Evolutionary conservation across 2,888 invertebrate genomes (phyloP).

Genomic region (Luperina testacea): DNA sequence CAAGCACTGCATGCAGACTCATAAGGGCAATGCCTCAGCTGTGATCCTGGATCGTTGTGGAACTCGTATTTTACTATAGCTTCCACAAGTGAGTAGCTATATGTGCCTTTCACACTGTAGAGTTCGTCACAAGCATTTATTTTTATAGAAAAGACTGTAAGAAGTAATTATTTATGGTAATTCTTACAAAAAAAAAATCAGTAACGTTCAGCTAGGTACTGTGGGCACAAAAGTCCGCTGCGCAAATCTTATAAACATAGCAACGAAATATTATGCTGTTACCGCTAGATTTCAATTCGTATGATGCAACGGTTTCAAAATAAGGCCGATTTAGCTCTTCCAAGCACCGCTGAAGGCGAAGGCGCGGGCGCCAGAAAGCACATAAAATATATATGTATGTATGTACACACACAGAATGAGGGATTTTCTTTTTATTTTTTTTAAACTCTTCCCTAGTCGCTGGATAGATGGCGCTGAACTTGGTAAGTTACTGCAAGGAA

Average conservation of each 20-base stretch:
- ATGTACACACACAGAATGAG: too few species aligned
- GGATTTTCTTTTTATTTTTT: too few species aligned
- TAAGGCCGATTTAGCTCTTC: conserved; percentile 3
- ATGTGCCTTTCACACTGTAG: not conserved
- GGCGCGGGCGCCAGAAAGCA: too few species aligned
- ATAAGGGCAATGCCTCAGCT: not conserved
- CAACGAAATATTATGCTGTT: not conserved
- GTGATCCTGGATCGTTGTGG: not conserved
- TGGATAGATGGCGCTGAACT: too few species aligned
- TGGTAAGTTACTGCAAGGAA: too few species aligned
- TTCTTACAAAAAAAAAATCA: not conserved
- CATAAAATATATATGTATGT: too few species aligned
- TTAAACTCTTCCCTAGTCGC: too few species aligned
- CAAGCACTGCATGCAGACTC: not conserved
- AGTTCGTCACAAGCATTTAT: not conserved
- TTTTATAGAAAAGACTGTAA: not conserved
- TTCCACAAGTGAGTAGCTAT: not conserved
- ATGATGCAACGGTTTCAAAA: conserved; percentile 8
- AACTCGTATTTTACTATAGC: not conserved
- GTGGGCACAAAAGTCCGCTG: too few species aligned
- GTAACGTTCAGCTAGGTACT: too few species aligned
- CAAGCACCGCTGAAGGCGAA: not conserved
- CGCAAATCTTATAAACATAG: not conserved
- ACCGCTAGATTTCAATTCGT: not conserved
- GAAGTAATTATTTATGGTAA: not conserved